Base-by-base conservation (phyloP, 2,113 vertebrate genomes). In the Sorex fumeus region DNA sequence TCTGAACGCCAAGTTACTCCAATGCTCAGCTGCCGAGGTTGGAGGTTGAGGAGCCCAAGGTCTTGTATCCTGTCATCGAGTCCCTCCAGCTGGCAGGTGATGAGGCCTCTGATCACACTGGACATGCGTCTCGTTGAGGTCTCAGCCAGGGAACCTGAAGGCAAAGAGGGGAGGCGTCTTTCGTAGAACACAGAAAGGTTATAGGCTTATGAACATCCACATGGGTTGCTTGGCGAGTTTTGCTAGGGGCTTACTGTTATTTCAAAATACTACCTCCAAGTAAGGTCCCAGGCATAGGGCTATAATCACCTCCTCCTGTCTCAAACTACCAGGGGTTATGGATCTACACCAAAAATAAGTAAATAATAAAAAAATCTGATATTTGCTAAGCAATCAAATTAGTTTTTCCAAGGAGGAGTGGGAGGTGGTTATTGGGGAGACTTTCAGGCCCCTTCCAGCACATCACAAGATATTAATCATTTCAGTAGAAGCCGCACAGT, bases 361-460 rank as follows among this genome's bases (percentile, higher is more conserved):
- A n/a, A n/a, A n/a, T n/a, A n/a, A n/a, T n/a, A n/a, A 81, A 87
- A 25, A 66, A 93, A 47, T 28, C 10, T 60, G 45, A 7, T 77
- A 40, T 87, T 86, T 90, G 21, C 83, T 72, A 69, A 77, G 27
- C 4, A n/a, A 45, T 21, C 69, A 32, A 47, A 45, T 72, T 87
- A 23, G 12, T 30, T 45, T 72, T 77, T 10, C 4, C 27, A 66
- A 64, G 30, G 64, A 25, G 53, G 28, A 69, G 70, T 27, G 15
- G 53, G 21, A 2, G 0, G 32, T 28, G 25, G 57, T 25, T 85
- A 36, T 81, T 60, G 53, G 36, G 19, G 66, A 87, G 34, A 83
- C 36, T 45, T 25, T 6, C 34, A 67, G 71, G 32, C 57, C 19
- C 47, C 10, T 25, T 57, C 34, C 72, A 30, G 27, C 43, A 66